Conservation (phyloP, 1,140 invertebrate genomes). For the Hyles euphorbiae region DNA sequence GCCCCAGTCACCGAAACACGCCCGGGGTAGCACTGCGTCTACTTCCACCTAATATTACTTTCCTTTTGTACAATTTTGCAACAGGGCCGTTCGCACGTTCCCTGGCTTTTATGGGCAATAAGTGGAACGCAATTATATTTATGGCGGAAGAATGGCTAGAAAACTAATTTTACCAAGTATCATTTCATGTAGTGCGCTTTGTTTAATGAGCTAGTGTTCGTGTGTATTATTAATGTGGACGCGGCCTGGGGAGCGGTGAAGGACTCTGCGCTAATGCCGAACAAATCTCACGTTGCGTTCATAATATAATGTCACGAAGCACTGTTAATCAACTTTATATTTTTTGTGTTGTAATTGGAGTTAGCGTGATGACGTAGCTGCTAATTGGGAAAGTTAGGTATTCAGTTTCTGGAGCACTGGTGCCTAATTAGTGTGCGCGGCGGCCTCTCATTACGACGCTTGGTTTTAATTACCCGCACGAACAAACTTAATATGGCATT, state of each 20-base stretch:
- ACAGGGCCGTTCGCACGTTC: conserved; percentile 70
- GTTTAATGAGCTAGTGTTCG: conserved; percentile 37
- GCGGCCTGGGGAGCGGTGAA: not conserved
- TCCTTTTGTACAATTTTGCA: conserved; percentile 75
- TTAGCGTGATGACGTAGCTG: conserved; percentile 30
- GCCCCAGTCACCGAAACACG: conserved; percentile 69
- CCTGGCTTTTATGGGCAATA: conserved; percentile 73
- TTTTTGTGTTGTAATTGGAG: conserved; percentile 26
- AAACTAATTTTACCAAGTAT: conserved; percentile 68
- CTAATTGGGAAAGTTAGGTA: conserved; percentile 62
- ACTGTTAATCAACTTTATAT: conserved; percentile 12
- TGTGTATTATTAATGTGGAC: conserved; percentile 7
- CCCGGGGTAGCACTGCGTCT: conserved; percentile 54
- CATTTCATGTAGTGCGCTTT: conserved; percentile 39
- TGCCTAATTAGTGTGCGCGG: conserved; percentile 51
- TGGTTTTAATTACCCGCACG: conserved; percentile 56
- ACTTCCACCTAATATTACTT: conserved; percentile 73
- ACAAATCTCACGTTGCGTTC: conserved; percentile 3
- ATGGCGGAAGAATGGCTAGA: conserved; percentile 65
- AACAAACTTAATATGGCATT: conserved; percentile 35
- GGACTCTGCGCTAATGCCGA: not conserved
- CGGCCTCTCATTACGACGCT: conserved; percentile 46
- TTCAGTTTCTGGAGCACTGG: conserved; percentile 53
- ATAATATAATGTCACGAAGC: not conserved
- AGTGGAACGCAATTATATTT: conserved; percentile 75